Conservation (phyloP, 2,113 vertebrate genomes). For the Planiliza haematocheilus region DNA sequence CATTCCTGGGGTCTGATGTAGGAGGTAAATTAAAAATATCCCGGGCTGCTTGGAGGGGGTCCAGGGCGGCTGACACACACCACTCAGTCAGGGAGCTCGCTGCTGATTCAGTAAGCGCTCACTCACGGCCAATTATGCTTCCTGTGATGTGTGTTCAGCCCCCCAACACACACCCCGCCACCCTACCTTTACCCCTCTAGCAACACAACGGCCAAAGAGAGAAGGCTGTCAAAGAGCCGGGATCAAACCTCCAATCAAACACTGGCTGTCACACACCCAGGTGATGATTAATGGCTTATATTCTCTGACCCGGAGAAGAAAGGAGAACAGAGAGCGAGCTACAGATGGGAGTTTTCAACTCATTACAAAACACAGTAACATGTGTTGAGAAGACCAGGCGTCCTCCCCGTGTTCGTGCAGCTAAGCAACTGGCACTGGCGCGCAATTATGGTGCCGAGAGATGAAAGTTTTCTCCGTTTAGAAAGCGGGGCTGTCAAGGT, state of each 20-base stretch:
- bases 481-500: conserved; percentile 45
- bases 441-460: conserved; percentile 55
- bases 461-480: conserved; percentile 70
- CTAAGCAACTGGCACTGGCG: conserved; percentile 47
- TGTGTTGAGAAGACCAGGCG: conserved; percentile 67
- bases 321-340: conserved; percentile 66
- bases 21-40: conserved; percentile 82
- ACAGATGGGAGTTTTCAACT: conserved; percentile 80
- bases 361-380: conserved; percentile 78
- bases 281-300: conserved; percentile 83
- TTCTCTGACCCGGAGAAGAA: conserved; percentile 77
- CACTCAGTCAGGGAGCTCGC: conserved; percentile 73
- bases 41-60: conserved; percentile 76
- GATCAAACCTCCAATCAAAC: conserved; percentile 79
- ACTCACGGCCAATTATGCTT: conserved; percentile 75
- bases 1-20: conserved; percentile 80
- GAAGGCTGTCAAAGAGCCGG: conserved; percentile 72
- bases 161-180: conserved; percentile 22
- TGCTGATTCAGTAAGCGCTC: conserved; percentile 77
- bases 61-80: conserved; percentile 70
- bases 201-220: conserved; percentile 59
- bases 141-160: conserved; percentile 74
- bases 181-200: conserved; percentile 66
- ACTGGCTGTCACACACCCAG: conserved; percentile 76
- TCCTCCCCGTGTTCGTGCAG: conserved; percentile 51